Evolutionary conservation across 2,797 vertebrate species (phyloP).

Genomic region (Graptemys geographica): DNA sequence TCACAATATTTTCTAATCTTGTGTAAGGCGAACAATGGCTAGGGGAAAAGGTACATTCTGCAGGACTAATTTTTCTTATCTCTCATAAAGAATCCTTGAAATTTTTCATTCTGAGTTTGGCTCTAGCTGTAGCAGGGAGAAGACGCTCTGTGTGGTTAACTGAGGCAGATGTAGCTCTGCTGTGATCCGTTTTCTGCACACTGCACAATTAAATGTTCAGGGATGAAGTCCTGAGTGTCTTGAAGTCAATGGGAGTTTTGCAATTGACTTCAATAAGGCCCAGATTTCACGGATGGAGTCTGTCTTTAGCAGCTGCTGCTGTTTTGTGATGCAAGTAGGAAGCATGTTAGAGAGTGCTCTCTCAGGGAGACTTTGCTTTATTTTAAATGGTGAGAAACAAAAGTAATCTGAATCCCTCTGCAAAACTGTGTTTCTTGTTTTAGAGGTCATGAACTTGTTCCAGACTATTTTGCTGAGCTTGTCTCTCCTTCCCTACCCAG

Average conservation of each 20-base stretch:
- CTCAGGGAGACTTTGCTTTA: not conserved
- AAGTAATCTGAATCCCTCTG: not conserved
- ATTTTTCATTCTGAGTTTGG: not conserved
- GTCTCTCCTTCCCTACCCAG: not conserved
- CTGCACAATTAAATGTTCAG: accelerated
- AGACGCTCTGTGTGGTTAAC: not conserved
- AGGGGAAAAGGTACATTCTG: conserved; percentile 10
- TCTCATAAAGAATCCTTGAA: not conserved
- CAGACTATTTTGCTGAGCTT: not conserved
- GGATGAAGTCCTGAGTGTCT: not conserved
- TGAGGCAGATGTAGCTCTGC: not conserved
- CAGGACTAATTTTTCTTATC: not conserved
- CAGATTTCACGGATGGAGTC: not conserved
- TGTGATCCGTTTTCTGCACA: not conserved
- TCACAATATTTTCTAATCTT: conserved; percentile 47
- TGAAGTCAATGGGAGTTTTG: not conserved
- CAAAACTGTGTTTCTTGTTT: conserved; percentile 6
- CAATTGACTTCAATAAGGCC: not conserved
- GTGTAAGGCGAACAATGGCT: conserved; percentile 46
- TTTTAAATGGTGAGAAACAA: no score
- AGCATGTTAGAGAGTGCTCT: not conserved
- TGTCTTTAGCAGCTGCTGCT: not conserved
- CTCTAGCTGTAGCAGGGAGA: not conserved
- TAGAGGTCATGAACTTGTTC: not conserved
- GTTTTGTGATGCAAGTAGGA: not conserved